A percentile compares a stretch with the other conserved stretches of the same genome.
phyloP scores from a whole-genome alignment of 35 echinoderm and acorn worm species.

The Ophiothrix spiculata region DNA sequence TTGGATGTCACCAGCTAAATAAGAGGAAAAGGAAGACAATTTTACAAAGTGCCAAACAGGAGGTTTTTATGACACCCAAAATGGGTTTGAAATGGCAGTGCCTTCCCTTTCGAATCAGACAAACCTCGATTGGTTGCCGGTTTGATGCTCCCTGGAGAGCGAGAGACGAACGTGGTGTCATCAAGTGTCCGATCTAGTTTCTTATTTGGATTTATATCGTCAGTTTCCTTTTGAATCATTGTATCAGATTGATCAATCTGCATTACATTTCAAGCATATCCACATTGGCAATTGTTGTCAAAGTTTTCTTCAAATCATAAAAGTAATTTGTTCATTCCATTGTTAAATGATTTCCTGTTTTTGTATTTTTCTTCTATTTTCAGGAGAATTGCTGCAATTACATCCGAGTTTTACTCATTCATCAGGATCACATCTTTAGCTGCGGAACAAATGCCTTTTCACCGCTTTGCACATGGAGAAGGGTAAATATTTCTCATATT shows the following conservation, averaged over 20 bases:
- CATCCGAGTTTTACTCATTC: conserved; percentile 72
- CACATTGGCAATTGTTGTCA: too few relatives aligned
- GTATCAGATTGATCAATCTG: too few relatives aligned
- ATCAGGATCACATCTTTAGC: conserved; percentile 59
- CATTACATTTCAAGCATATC: too few relatives aligned
- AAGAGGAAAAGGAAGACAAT: not conserved
- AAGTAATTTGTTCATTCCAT: not conserved
- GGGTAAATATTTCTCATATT: too few relatives aligned
- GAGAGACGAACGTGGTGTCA: too few relatives aligned
- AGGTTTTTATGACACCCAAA: not conserved
- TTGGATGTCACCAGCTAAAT: too few relatives aligned
- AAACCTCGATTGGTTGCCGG: too few relatives aligned
- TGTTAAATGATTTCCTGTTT: not conserved
- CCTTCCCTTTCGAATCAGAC: not conserved
- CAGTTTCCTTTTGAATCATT: too few relatives aligned
- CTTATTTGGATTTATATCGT: too few relatives aligned
- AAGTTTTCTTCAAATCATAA: too few relatives aligned
- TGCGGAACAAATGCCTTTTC: conserved; percentile 96
- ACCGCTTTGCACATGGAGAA: conserved; percentile 74
- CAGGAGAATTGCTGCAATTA: conserved; percentile 97
- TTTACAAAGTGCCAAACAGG: not conserved
- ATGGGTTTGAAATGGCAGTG: not conserved
- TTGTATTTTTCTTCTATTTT: conserved; percentile 31
- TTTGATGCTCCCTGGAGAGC: too few relatives aligned
- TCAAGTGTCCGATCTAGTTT: too few relatives aligned